Evolutionary conservation across 2,797 vertebrate genomes (phyloP).

Genomic region (Rhabdophis nuchalis): DNA sequence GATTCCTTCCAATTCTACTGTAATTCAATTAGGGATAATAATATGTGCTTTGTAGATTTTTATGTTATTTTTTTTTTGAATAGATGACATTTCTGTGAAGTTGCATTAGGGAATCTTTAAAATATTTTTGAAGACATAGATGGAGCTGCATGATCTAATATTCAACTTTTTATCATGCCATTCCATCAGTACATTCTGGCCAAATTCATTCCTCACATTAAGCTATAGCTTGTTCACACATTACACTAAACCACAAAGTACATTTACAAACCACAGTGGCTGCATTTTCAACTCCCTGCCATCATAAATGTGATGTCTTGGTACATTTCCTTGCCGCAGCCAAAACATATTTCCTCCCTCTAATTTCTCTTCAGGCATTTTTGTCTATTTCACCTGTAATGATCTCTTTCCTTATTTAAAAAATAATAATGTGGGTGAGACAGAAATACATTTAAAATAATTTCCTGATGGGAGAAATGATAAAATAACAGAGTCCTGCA

Average conservation of each 20-base stretch:
- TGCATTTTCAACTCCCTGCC: neutral
- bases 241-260: neutral
- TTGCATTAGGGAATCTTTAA: neutral
- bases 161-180: neutral
- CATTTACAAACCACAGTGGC: neutral
- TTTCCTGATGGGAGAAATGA: neutral
- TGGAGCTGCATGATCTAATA: neutral
- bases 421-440: neutral
- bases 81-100: neutral
- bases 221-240: neutral
- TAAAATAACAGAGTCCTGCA: neutral
- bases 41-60: neutral
- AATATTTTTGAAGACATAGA: slow-evolving; percentile 18
- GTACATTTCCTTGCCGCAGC: neutral
- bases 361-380: neutral
- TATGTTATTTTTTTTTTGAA: neutral
- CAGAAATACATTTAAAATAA: neutral
- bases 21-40: neutral
- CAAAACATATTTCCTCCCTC: neutral
- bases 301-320: neutral
- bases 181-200: neutral
- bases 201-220: neutral
- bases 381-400: neutral
- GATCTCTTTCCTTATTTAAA: neutral
- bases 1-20: neutral